phyloP scores from a whole-genome alignment of 2,888 invertebrate genomes.

The Formica aserva region DNA sequence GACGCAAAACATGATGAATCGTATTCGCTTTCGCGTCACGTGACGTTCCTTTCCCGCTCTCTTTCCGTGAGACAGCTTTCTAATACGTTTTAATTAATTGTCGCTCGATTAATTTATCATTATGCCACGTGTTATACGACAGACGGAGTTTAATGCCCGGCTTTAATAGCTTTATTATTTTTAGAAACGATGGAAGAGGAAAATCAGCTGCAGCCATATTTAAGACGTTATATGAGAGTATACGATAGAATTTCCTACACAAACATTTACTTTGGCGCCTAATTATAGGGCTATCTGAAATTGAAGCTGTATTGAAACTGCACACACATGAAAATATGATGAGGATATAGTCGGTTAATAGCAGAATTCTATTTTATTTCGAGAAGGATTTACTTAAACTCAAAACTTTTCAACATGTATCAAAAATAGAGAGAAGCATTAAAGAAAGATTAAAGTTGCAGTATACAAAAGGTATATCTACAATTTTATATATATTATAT shows the following conservation, averaged over 20 bases:
- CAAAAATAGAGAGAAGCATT: not conserved
- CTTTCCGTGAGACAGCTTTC: conserved; percentile 55
- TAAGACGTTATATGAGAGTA: conserved; percentile 36
- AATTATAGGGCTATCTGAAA: conserved; percentile 38
- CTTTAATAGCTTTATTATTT: conserved; percentile 42
- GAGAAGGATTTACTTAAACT: not conserved
- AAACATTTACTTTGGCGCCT: conserved; percentile 46
- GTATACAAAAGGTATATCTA: not conserved
- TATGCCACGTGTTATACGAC: conserved; percentile 29
- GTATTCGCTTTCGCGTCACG: conserved; percentile 69
- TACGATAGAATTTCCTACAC: conserved; percentile 26
- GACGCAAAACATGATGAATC: conserved; percentile 83
- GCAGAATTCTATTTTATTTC: not conserved
- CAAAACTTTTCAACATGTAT: not conserved
- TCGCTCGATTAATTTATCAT: conserved; percentile 80
- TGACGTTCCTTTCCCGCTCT: conserved; percentile 53
- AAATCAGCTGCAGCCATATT: conserved; percentile 9
- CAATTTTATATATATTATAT: not conserved
- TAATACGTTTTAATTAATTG: conserved; percentile 82
- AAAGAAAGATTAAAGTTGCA: not conserved
- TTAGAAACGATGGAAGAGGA: conserved; percentile 14
- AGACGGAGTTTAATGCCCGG: conserved; percentile 28
- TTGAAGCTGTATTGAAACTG: conserved; percentile 16
- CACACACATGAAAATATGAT: conserved; percentile 33
- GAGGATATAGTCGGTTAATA: conserved; percentile 8